A percentile compares a stretch with the other conserved stretches of the same genome.
These are phyloP conservation scores for Asobara japonica DNA, from an alignment of 1,140 invertebrate species.

Conservation along the genomic window DNA sequence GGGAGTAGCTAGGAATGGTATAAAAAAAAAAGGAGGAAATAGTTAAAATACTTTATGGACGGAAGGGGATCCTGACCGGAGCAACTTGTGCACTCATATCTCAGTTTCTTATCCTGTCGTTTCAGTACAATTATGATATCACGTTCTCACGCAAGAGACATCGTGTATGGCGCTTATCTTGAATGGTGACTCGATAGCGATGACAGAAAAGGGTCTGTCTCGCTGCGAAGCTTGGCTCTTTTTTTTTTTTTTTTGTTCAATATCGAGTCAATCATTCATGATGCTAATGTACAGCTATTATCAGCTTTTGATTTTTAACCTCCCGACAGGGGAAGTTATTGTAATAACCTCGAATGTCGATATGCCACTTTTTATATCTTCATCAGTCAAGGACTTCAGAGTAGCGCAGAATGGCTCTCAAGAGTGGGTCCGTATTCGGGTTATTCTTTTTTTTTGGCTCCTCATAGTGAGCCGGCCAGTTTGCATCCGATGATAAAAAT, in stretches of 20 bases:
- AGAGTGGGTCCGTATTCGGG: too few species aligned
- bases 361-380: too few species aligned
- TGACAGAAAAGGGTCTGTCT: slow-evolving; percentile 9
- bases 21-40: background rate
- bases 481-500: too few species aligned
- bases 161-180: background rate
- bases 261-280: background rate
- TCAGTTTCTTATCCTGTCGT: background rate
- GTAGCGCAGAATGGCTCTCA: too few species aligned
- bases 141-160: background rate
- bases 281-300: background rate
- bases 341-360: too few species aligned
- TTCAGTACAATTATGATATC: background rate
- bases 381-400: too few species aligned
- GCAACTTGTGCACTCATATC: background rate
- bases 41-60: background rate
- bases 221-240: background rate
- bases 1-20: background rate
- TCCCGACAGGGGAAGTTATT: too few species aligned
- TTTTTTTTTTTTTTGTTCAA: background rate
- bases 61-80: background rate
- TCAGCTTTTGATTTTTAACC: too few species aligned
- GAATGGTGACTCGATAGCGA: background rate
- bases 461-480: too few species aligned
- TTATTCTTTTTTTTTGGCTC: too few species aligned